phyloP scores from a whole-genome alignment of 2,113 vertebrate species.

The Columbina picui region DNA sequence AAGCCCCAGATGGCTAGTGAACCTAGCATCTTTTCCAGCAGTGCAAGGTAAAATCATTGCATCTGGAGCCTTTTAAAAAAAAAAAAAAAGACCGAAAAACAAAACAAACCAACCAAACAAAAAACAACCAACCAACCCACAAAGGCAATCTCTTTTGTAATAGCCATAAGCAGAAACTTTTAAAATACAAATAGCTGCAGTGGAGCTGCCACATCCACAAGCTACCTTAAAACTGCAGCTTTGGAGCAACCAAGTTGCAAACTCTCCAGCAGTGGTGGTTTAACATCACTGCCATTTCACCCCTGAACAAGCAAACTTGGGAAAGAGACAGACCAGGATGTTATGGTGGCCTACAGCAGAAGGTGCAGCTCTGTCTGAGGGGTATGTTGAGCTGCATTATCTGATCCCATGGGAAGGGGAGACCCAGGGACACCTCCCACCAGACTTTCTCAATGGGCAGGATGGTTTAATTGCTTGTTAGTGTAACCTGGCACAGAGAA shows the following conservation, averaged over 20 bases:
- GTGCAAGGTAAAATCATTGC: neutral
- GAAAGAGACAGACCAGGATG: neutral
- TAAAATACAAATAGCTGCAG: neutral
- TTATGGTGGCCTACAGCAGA: neutral
- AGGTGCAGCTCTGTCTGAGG: neutral
- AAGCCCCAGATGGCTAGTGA: neutral
- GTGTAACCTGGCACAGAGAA: neutral
- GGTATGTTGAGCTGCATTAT: neutral
- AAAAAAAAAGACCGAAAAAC: too few species aligned
- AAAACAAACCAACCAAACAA: too few species aligned
- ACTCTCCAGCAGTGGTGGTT: neutral
- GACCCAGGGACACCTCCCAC: neutral
- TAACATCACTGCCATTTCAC: neutral
- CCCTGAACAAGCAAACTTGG: neutral
- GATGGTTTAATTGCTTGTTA: neutral
- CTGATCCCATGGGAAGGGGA: neutral
- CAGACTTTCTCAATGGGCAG: neutral
- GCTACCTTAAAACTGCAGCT: neutral
- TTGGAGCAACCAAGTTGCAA: neutral
- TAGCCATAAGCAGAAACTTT: neutral
- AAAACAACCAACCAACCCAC: too few species aligned
- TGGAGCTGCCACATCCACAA: neutral
- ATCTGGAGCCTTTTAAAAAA: neutral
- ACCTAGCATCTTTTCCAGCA: neutral
- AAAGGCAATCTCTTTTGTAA: neutral